These are phyloP conservation scores for Diarsia brunnea DNA, from an alignment of 2,888 invertebrate genomes.

Conservation along the genomic window DNA sequence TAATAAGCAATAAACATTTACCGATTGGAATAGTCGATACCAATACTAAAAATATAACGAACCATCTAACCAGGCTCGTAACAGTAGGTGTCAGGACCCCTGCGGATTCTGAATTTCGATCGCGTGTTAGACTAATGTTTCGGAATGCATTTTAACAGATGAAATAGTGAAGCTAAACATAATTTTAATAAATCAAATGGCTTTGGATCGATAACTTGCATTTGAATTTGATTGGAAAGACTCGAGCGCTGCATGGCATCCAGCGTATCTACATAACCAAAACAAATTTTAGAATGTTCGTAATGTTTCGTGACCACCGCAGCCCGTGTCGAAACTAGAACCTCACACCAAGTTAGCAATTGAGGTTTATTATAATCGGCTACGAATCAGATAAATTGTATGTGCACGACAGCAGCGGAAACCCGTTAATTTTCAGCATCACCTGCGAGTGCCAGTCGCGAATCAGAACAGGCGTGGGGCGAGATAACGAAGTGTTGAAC, in stretches of 20 bases:
- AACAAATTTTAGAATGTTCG: constrained; percentile 74
- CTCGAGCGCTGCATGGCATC: constrained; percentile 41
- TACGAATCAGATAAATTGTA: constrained; percentile 83
- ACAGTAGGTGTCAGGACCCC: constrained; percentile 69
- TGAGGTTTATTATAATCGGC: constrained; percentile 80
- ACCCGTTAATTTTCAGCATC: constrained; percentile 79
- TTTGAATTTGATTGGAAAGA: constrained; percentile 47
- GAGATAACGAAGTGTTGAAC: constrained; percentile 61
- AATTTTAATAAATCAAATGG: constrained; percentile 58
- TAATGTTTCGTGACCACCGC: constrained; percentile 80
- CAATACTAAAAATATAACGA: constrained; percentile 55
- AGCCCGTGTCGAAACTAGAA: constrained; percentile 77
- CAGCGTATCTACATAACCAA: constrained; percentile 67
- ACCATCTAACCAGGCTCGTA: constrained; percentile 50
- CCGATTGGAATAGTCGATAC: constrained; percentile 52
- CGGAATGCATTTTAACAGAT: constrained; percentile 55
- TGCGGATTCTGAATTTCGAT: constrained; percentile 58
- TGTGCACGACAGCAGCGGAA: constrained; percentile 82
- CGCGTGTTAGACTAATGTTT: constrained; percentile 59
- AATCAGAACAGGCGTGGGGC: constrained; percentile 62
- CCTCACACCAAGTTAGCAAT: constrained; percentile 79
- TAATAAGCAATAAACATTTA: constrained; percentile 59
- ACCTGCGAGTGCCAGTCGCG: constrained; percentile 62
- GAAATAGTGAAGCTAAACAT: constrained; percentile 60
- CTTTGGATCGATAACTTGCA: constrained; percentile 37